Percentiles rank a stretch among this genome's conserved stretches.
Conservation (phyloP, 2,797 vertebrate genomes). For the Dendrocincla tyrannina region DNA sequence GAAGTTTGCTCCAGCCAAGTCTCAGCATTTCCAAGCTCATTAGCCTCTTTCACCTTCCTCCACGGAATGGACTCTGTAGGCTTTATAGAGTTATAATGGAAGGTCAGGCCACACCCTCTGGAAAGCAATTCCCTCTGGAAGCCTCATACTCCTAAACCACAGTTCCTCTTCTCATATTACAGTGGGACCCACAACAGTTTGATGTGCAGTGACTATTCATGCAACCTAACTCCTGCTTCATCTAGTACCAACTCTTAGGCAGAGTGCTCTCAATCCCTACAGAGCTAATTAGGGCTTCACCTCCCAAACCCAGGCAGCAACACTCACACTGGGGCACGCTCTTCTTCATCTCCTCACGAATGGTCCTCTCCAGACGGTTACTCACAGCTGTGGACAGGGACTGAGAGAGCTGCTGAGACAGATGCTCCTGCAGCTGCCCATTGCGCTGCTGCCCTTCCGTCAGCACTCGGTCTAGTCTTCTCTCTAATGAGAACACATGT, state of each 20-base stretch:
- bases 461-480: conserved; percentile 85
- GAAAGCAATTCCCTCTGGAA: neutral
- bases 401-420: conserved; percentile 90
- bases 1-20: neutral
- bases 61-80: neutral
- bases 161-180: neutral
- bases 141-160: neutral
- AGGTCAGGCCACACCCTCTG: neutral
- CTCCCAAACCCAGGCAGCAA: neutral
- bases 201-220: neutral
- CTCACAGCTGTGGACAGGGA: conserved; percentile 84
- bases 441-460: conserved; percentile 86
- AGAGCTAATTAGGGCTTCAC: neutral
- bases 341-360: conserved; percentile 97
- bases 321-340: conserved; percentile 89
- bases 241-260: accelerated
- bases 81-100: neutral
- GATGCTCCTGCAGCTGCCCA: conserved; percentile 91
- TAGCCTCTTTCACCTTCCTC: neutral
- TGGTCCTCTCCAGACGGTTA: conserved; percentile 88
- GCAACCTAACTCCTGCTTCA: neutral
- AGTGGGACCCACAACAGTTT: neutral
- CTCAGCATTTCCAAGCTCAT: neutral
- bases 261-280: accelerated
- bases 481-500: conserved; percentile 73